Evolutionary conservation across 2,797 vertebrate species (phyloP).

Genomic region (Squalus acanthias): DNA sequence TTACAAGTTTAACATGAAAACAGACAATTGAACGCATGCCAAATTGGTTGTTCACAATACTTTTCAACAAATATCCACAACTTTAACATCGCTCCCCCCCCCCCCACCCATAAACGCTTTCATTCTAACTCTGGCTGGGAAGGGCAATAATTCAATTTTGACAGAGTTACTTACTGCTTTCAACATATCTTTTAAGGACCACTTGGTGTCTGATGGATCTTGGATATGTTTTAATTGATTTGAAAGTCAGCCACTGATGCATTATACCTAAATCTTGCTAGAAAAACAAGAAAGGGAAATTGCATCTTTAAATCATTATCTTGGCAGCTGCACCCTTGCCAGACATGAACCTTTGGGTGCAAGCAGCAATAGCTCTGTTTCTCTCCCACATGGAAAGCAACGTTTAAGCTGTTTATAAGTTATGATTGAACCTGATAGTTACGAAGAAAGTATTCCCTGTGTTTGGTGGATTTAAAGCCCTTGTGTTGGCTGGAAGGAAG

Average conservation of each 20-base stretch:
- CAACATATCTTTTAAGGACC: background rate
- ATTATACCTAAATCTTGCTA: background rate
- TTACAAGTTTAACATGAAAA: background rate
- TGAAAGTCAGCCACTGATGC: background rate
- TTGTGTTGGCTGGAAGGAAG: background rate
- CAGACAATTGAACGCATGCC: background rate
- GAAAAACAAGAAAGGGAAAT: constrained; percentile 2
- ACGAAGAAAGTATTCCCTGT: background rate
- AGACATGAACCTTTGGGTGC: background rate
- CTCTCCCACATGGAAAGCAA: background rate
- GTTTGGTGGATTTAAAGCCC: background rate
- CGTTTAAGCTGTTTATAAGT: background rate
- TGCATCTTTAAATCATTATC: background rate
- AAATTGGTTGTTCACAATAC: background rate
- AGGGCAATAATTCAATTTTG: background rate
- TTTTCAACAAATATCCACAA: background rate
- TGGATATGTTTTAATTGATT: background rate
- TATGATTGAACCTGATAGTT: background rate
- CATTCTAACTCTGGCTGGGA: background rate
- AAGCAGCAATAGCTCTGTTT: background rate
- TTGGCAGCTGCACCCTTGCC: background rate
- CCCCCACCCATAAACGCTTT: background rate
- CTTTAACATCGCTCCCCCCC: background rate
- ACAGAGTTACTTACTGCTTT: background rate
- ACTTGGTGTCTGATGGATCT: background rate